phyloP scores from a whole-genome alignment of 2,113 vertebrate genomes.

The Ovibos moschatus region DNA sequence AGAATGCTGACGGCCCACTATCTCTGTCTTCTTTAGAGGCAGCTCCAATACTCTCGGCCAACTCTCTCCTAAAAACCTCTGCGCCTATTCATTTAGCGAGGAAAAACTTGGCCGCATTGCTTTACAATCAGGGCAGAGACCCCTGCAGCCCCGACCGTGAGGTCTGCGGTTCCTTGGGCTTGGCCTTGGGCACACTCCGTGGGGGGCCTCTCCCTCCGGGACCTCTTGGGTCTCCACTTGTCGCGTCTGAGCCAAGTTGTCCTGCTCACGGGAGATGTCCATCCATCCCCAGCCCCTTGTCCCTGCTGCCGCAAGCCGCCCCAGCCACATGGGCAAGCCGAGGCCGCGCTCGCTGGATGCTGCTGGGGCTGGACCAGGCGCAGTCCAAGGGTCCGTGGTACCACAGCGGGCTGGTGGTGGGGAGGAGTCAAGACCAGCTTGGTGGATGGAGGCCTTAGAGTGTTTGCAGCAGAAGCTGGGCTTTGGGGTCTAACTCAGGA shows the following conservation, averaged over 20 bases:
- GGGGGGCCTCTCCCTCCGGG: background rate
- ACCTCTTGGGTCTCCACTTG: background rate
- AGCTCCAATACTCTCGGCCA: rapidly evolving
- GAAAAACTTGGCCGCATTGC: background rate
- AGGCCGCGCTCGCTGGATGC: background rate
- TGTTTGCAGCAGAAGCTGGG: rapidly evolving
- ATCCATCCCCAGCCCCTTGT: background rate
- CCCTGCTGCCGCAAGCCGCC: background rate
- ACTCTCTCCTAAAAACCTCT: background rate
- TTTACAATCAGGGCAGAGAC: background rate
- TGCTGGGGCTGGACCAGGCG: rapidly evolving
- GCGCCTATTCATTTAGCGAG: background rate
- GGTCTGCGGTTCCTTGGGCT: background rate
- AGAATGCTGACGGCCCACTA: rapidly evolving
- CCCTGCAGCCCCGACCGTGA: rapidly evolving
- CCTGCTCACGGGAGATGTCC: background rate
- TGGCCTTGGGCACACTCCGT: rapidly evolving
- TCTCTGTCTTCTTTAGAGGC: background rate
- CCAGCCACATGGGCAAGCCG: rapidly evolving
- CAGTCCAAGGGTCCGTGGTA: rapidly evolving
- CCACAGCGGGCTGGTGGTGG: background rate
- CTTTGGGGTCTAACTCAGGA: background rate
- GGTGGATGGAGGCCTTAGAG: rapidly evolving
- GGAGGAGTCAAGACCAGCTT: no score
- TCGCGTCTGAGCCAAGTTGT: rapidly evolving